phyloP scores from a whole-genome alignment of 1,140 invertebrate species.

The Diprion similis region DNA sequence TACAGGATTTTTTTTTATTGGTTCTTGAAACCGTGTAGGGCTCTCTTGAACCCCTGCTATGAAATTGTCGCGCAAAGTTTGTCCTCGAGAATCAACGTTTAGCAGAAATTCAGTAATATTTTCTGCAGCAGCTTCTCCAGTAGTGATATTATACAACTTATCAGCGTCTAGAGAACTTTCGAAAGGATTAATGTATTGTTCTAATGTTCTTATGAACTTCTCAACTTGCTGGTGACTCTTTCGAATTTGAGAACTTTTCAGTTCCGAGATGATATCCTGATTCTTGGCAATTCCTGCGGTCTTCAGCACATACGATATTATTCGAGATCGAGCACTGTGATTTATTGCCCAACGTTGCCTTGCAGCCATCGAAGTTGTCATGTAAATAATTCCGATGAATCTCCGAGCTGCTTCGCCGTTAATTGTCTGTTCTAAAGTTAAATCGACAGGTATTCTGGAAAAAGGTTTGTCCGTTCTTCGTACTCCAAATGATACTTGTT shows the following conservation, averaged over 20 bases:
- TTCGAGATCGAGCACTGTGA: constrained; percentile 4
- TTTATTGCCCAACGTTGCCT: constrained; percentile 12
- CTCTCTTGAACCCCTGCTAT: constrained; percentile 26
- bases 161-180: constrained; percentile 18
- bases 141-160: constrained; percentile 31
- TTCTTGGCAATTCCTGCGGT: constrained; percentile 12
- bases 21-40: constrained; percentile 25
- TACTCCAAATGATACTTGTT: constrained; percentile 29
- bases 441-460: constrained; percentile 34
- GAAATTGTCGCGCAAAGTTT: constrained; percentile 23
- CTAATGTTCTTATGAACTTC: constrained; percentile 3
- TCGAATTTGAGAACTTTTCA: constrained; percentile 14
- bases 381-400: constrained; percentile 29
- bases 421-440: constrained; percentile 35
- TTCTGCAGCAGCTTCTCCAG: constrained; percentile 26
- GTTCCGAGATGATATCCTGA: background rate
- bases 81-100: constrained; percentile 25
- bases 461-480: constrained; percentile 33
- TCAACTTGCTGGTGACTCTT: constrained; percentile 12
- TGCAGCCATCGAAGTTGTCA: constrained; percentile 22
- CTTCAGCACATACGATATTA: constrained; percentile 5
- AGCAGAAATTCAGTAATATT: constrained; percentile 23
- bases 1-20: constrained; percentile 23
- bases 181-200: background rate
- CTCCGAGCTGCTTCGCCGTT: constrained; percentile 33